Base-by-base conservation (phyloP, 1,140 invertebrate genomes). In the Caenorhabditis latens region DNA sequence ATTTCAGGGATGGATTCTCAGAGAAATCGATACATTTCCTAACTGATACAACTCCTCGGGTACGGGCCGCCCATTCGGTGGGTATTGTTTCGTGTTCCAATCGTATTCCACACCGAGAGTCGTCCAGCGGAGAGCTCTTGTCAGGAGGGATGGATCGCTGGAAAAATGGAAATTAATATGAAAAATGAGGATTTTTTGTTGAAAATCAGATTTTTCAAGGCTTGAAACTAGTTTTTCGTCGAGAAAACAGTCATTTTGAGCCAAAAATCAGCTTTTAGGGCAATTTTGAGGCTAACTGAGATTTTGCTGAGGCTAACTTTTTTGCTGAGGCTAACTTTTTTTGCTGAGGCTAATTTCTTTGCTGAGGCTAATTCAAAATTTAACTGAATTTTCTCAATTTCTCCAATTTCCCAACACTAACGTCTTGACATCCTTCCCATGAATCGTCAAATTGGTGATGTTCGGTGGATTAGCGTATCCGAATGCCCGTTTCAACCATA, bases 91-190 rank as follows among this genome's bases (percentile, higher is more conserved):
- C 53, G 90, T 91, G 65, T 92, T 92, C 94, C 94, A 94, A 89
- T 94, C 91, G 90, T 94, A 94, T 88, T 94, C 93, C 84, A 94
- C 94, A 13, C 94, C 93, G 21, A 94, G 85, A 21, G 93, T 94
- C 0, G 92, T 91, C 93, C 93, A 94, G 86, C 93, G 90, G 19
- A 94, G 89, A 32, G 58, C 46, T 46, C 48, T 85, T 42, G 4
- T 46, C 13, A 85, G 50, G 0, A 85, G 63, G 11, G 71, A 50
- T 2, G 53, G 57, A 42, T 86, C 85, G n/a, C 79, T 83, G 50
- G 87, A 87, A 71, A 24, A 48, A 48, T 48, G 4, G 13, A 79
- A 40, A 63, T 32, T 32, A 40, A 11, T 14, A n/a, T 65, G 16
- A 55, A 53, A n/a, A 82, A 43, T 24, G 53, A 8, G 16, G 53